Conservation (phyloP, 1,140 invertebrate genomes). For the Rhagoletis zephyria region DNA sequence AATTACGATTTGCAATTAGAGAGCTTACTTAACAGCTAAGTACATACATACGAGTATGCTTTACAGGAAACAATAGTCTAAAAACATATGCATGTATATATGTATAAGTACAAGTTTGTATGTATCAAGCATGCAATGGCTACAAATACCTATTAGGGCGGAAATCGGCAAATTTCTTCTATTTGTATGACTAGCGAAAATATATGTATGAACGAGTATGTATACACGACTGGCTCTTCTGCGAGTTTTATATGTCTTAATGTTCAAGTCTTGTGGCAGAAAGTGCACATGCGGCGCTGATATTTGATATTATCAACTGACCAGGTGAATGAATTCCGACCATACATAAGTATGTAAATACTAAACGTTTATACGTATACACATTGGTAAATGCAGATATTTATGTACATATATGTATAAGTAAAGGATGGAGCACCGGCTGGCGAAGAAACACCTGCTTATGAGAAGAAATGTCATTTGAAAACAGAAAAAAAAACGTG, state of each 20-base stretch:
- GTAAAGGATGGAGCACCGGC: no score
- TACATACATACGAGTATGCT: background rate
- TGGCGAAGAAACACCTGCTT: no score
- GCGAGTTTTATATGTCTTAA: background rate
- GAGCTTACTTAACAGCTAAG: background rate
- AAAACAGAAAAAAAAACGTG: no score
- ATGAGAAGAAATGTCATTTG: no score
- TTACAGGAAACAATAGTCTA: background rate
- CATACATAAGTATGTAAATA: background rate
- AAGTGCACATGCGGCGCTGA: background rate
- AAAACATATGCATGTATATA: background rate
- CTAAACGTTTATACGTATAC: no score
- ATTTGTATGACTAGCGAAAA: background rate
- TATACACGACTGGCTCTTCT: background rate
- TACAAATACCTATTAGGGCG: slow-evolving; percentile 9
- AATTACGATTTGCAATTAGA: background rate
- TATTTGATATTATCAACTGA: background rate
- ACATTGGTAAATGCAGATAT: no score
- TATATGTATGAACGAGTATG: no score
- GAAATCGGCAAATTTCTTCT: background rate
- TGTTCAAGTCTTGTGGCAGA: background rate
- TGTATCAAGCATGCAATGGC: background rate
- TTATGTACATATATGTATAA: no score
- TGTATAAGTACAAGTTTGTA: background rate
- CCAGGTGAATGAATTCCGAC: slow-evolving; percentile 5